A percentile compares a stretch with the other conserved stretches of the same genome.
These are phyloP conservation scores for Heterodera carotae DNA, from an alignment of 1,140 invertebrate genomes.

Conservation along the genomic window DNA sequence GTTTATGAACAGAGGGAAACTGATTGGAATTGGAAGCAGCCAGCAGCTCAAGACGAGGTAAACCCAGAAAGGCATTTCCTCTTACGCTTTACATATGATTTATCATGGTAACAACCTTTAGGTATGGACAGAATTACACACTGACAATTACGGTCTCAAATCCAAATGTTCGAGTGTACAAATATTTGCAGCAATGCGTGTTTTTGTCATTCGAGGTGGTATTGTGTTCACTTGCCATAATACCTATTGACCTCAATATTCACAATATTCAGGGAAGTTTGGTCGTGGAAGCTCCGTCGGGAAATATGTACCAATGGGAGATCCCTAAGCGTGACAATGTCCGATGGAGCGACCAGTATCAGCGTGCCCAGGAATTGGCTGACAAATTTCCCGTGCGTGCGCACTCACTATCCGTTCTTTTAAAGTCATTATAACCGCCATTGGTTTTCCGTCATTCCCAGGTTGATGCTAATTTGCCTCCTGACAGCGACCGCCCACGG, in stretches of 20 bases:
- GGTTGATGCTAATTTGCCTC: conserved; percentile 2
- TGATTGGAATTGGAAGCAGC: conserved; percentile 75
- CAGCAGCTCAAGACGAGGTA: conserved; percentile 72
- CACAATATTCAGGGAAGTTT: too few relatives aligned
- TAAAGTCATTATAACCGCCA: too few relatives aligned
- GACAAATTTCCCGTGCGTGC: conserved; percentile 38
- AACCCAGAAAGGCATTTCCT: not conserved
- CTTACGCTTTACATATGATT: conserved; percentile 6
- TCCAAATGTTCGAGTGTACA: conserved; percentile 14
- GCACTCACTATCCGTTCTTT: too few relatives aligned
- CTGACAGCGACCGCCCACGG: conserved; percentile 28
- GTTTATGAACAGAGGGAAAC: conserved; percentile 82
- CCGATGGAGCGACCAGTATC: conserved; percentile 39
- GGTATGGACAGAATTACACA: conserved; percentile 47
- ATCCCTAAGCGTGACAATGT: conserved; percentile 27
- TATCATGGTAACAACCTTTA: conserved; percentile 18
- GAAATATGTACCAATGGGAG: conserved; percentile 38
- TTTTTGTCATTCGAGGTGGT: conserved; percentile 35
- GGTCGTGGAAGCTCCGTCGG: conserved; percentile 26
- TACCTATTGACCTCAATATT: too few relatives aligned
- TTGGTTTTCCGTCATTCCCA: not conserved
- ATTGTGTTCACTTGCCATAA: too few relatives aligned
- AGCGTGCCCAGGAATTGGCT: conserved; percentile 40
- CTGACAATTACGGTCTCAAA: conserved; percentile 49
- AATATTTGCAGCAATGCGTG: conserved; percentile 31